phyloP scores from a whole-genome alignment of 2,888 invertebrate species.

The Apocheima hispidaria region DNA sequence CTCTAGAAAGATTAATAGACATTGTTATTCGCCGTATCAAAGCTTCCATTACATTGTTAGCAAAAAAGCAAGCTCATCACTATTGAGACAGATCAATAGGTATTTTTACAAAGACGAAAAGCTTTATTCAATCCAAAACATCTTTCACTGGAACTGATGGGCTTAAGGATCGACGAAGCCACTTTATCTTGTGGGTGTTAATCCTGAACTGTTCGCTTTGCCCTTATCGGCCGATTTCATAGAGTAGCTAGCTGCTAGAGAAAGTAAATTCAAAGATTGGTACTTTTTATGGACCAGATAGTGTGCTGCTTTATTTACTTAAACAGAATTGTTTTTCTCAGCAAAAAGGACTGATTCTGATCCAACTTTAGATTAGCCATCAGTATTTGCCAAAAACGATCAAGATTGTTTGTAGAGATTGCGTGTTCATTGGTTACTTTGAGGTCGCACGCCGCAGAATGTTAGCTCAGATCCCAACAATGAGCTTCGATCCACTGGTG shows the following conservation, averaged over 20 bases:
- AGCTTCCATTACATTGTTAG: slow-evolving; percentile 35
- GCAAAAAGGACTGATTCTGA: background rate
- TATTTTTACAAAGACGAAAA: slow-evolving; percentile 52
- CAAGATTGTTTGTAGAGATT: too few relatives aligned
- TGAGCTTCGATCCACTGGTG: too few relatives aligned
- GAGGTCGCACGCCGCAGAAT: too few relatives aligned
- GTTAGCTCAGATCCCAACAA: too few relatives aligned
- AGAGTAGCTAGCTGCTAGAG: slow-evolving; percentile 18
- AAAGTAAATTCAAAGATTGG: slow-evolving; percentile 14
- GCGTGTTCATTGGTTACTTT: too few relatives aligned
- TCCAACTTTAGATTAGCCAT: background rate
- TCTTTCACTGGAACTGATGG: slow-evolving; percentile 55
- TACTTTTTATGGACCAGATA: slow-evolving; percentile 3
- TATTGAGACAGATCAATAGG: slow-evolving; percentile 51
- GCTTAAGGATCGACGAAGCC: slow-evolving; percentile 49
- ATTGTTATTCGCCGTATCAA: slow-evolving; percentile 18
- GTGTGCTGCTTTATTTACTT: background rate
- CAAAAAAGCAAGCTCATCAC: slow-evolving; percentile 47
- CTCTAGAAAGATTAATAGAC: background rate
- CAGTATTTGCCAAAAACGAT: too few relatives aligned
- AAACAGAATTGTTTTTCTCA: background rate
- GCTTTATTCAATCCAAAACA: slow-evolving; percentile 57
- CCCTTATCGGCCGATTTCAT: slow-evolving; percentile 54
- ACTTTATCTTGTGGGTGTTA: slow-evolving; percentile 61
- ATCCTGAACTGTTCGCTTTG: slow-evolving; percentile 52